Conservation (phyloP, 2,888 invertebrate genomes). For the Sialis fuliginosa region DNA sequence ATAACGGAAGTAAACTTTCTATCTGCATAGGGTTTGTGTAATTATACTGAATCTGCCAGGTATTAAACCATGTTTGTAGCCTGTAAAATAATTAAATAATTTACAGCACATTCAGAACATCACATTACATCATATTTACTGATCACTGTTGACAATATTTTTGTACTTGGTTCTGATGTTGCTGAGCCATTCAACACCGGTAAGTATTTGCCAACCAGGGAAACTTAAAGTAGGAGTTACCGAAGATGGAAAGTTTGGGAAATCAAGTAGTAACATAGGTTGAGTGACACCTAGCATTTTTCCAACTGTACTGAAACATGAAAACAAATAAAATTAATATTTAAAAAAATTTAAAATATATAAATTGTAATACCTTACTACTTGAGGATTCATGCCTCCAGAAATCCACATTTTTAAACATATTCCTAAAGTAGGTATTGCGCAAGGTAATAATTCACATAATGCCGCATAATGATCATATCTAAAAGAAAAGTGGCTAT, state of each 20-base stretch:
- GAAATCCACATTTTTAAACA: slow-evolving; percentile 38
- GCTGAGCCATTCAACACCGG: slow-evolving; percentile 30
- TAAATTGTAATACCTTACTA: slow-evolving; percentile 2
- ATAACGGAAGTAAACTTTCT: slow-evolving; percentile 34
- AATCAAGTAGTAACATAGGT: slow-evolving; percentile 21
- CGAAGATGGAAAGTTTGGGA: slow-evolving; percentile 23
- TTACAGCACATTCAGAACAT: background rate
- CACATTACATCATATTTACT: slow-evolving; percentile 23
- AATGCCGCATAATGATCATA: slow-evolving; percentile 57
- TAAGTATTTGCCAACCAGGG: slow-evolving; percentile 28
- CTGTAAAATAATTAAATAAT: slow-evolving; percentile 22
- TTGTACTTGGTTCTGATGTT: slow-evolving; percentile 30
- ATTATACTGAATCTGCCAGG: slow-evolving; percentile 47
- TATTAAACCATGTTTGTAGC: slow-evolving; percentile 49
- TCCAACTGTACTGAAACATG: slow-evolving; percentile 16
- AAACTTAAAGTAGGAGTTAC: slow-evolving; percentile 29
- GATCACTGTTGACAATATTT: slow-evolving; percentile 31
- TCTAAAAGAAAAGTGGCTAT: slow-evolving; percentile 21
- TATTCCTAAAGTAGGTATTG: slow-evolving; percentile 40
- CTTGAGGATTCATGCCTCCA: slow-evolving; percentile 25
- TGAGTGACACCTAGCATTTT: slow-evolving; percentile 27
- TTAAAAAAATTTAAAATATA: background rate
- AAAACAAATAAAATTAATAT: slow-evolving; percentile 1
- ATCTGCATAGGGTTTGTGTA: slow-evolving; percentile 48
- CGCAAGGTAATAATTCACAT: slow-evolving; percentile 46